These are phyloP conservation scores for Liasis olivaceus DNA, from an alignment of 2,797 vertebrate species.

Conservation along the genomic window DNA sequence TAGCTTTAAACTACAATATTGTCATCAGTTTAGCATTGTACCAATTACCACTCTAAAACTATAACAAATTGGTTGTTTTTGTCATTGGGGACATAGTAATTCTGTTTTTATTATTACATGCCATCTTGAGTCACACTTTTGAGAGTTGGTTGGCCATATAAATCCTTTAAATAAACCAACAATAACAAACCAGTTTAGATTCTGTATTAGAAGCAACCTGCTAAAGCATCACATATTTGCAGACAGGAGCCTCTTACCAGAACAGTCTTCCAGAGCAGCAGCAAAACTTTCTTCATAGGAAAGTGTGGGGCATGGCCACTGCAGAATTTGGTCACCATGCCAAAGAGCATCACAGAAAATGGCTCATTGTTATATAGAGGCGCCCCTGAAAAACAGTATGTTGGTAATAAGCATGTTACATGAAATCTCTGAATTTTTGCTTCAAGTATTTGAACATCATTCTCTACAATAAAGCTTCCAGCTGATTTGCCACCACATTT, in stretches of 20 bases:
- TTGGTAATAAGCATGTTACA: not conserved
- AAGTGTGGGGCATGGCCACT: conserved; percentile 97
- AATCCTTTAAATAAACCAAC: not conserved
- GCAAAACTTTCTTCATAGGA: conserved; percentile 97
- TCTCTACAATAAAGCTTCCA: not conserved
- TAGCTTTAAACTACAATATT: not conserved
- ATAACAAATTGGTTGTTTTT: not conserved
- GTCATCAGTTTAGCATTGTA: not conserved
- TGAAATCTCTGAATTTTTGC: not conserved
- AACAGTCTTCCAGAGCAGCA: conserved; percentile 95
- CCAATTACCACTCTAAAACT: not conserved
- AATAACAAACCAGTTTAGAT: not conserved
- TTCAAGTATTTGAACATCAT: not conserved
- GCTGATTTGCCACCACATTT: not conserved
- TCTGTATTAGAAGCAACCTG: not conserved
- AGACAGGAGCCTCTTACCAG: conserved; percentile 79
- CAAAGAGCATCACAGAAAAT: conserved; percentile 96
- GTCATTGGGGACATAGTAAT: no score
- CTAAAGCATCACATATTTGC: not conserved
- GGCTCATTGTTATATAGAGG: conserved; percentile 93
- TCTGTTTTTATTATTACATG: no score
- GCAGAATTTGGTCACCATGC: conserved; percentile 99
- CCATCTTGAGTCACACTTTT: no score
- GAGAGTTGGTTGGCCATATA: no score
- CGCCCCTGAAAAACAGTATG: conserved; percentile 78